phyloP scores from a whole-genome alignment of 2,888 invertebrate species.

The Ptychoptera contaminata region DNA sequence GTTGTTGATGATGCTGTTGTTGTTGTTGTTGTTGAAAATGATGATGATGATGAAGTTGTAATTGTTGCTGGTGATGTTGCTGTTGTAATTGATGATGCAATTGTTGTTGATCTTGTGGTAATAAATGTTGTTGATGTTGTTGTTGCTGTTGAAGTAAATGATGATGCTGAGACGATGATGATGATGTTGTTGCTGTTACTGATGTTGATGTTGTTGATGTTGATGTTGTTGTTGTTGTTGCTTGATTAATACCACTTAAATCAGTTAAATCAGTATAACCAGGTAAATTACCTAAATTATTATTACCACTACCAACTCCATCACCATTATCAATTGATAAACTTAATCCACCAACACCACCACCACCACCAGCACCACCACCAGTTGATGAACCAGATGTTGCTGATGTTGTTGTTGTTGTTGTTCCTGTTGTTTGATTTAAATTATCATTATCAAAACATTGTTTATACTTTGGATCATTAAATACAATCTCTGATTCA shows the following conservation, averaged over 20 bases:
- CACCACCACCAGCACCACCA: no score
- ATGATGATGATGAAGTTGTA: neutral
- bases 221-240: neutral
- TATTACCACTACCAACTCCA: no score
- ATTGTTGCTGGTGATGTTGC: neutral
- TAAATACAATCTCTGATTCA: constrained; percentile 76
- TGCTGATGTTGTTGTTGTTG: neutral
- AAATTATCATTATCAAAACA: constrained; percentile 41
- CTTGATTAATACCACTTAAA: no score
- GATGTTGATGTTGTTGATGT: constrained; percentile 4
- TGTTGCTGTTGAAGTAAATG: neutral
- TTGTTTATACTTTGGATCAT: constrained; percentile 49
- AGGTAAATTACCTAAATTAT: no score
- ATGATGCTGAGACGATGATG: neutral
- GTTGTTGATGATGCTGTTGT: constrained; percentile 4
- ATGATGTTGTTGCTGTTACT: constrained; percentile 5
- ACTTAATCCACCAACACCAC: no score
- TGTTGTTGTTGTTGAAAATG: constrained; percentile 3
- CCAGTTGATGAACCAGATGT: no score
- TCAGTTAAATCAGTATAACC: no score
- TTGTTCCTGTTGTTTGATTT: constrained; percentile 3
- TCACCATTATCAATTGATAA: no score
- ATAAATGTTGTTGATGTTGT: constrained; percentile 5
- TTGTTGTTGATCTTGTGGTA: constrained; percentile 5
- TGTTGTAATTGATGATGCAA: neutral